Evolutionary conservation across 1,140 invertebrate genomes (phyloP).

Genomic region (Periplaneta americana): DNA sequence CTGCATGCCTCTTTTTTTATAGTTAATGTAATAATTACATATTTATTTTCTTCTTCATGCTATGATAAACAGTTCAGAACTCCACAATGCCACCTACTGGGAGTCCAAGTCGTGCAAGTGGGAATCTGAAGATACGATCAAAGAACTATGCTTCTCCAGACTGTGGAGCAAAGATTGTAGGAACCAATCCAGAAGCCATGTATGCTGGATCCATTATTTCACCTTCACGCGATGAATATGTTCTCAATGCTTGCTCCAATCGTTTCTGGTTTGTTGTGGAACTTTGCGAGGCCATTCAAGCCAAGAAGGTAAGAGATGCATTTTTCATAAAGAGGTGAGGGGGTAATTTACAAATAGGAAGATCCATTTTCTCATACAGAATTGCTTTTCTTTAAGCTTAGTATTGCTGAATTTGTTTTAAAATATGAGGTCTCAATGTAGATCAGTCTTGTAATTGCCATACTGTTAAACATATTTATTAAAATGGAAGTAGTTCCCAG

Average conservation of each 20-base stretch:
- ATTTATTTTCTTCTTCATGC: too few relatives aligned
- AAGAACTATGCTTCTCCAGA: slow-evolving; percentile 94
- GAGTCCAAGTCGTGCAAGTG: slow-evolving; percentile 24
- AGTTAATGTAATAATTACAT: too few relatives aligned
- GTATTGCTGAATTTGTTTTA: too few relatives aligned
- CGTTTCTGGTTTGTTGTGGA: slow-evolving; percentile 95
- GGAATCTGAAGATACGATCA: slow-evolving; percentile 56
- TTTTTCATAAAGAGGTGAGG: too few relatives aligned
- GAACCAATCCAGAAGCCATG: slow-evolving; percentile 84
- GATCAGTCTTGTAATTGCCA: too few relatives aligned
- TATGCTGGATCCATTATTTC: slow-evolving; percentile 81
- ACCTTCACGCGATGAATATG: slow-evolving; percentile 90
- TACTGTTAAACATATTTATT: too few relatives aligned
- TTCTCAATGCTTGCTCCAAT: slow-evolving; percentile 92
- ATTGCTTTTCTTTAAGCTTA: too few relatives aligned
- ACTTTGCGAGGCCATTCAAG: slow-evolving; percentile 94
- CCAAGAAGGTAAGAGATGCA: slow-evolving; percentile 54
- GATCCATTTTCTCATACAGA: too few relatives aligned
- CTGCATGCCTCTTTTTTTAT: too few relatives aligned
- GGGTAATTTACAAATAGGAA: too few relatives aligned
- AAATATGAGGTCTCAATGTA: too few relatives aligned
- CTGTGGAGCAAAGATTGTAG: slow-evolving; percentile 95
- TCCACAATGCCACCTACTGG: slow-evolving; percentile 19
- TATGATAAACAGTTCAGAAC: slow-evolving; percentile 34
- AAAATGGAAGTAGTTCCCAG: too few relatives aligned